These are phyloP conservation scores for Pycnonotus jocosus DNA, from an alignment of 2,113 vertebrate species.

Conservation along the genomic window DNA sequence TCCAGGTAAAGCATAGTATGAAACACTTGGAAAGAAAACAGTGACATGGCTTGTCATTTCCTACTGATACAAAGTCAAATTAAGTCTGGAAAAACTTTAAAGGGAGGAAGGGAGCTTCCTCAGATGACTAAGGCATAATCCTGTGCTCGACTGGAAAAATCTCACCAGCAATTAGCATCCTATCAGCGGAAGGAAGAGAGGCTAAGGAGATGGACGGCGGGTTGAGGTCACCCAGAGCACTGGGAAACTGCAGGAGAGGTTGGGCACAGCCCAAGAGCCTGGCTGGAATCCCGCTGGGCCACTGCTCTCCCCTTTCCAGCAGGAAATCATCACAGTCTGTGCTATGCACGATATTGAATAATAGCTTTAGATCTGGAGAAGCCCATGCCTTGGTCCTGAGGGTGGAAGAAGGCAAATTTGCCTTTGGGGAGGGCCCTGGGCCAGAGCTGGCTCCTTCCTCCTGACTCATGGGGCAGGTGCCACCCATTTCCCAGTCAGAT, in stretches of 20 bases:
- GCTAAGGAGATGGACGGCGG: background rate
- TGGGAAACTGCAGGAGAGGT: background rate
- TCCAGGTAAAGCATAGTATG: background rate
- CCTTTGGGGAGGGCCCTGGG: background rate
- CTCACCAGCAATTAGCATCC: background rate
- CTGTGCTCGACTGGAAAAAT: slow-evolving; percentile 47
- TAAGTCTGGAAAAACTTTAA: slow-evolving; percentile 48
- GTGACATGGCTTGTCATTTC: slow-evolving; percentile 51
- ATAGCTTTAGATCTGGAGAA: background rate
- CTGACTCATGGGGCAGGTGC: background rate
- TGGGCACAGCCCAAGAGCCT: background rate
- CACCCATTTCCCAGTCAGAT: background rate
- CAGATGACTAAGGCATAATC: slow-evolving; percentile 25
- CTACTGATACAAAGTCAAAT: slow-evolving; percentile 28
- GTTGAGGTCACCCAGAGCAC: background rate
- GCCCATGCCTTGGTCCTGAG: background rate
- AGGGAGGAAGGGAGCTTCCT: slow-evolving; percentile 27
- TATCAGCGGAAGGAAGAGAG: slow-evolving; percentile 44
- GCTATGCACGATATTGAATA: rapidly evolving
- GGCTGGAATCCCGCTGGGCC: background rate
- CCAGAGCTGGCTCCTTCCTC: background rate
- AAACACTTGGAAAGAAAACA: slow-evolving; percentile 47
- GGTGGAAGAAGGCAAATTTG: background rate
- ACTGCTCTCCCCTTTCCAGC: rapidly evolving
- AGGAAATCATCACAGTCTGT: background rate